Evolutionary conservation across 1,140 invertebrate genomes (phyloP).

Genomic region (Drosophila biarmipes): DNA sequence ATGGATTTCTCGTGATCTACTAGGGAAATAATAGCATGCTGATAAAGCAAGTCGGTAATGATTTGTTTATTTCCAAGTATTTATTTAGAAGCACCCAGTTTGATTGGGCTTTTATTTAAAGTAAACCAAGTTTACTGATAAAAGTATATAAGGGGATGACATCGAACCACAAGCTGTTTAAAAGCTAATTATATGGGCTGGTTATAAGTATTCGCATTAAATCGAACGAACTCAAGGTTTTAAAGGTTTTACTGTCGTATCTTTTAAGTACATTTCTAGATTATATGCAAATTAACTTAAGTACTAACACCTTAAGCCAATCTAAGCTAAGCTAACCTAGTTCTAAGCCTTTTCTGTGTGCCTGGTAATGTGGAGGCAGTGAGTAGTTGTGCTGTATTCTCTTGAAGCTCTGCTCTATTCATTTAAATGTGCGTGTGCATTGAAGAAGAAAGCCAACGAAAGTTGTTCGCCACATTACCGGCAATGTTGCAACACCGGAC

Average conservation of each 20-base stretch:
- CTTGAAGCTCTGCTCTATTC: constrained; percentile 40
- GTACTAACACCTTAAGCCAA: background rate
- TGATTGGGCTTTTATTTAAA: background rate
- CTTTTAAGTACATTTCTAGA: too few relatives aligned
- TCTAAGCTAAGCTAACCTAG: constrained; percentile 2
- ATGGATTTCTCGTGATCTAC: constrained; percentile 7
- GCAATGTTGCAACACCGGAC: constrained; percentile 14
- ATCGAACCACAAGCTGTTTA: background rate
- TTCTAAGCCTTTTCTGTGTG: constrained; percentile 29
- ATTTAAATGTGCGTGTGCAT: constrained; percentile 43
- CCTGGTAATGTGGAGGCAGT: constrained; percentile 62
- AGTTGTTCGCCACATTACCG: constrained; percentile 59
- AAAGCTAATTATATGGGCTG: background rate
- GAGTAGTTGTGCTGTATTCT: constrained; percentile 66
- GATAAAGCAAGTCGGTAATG: background rate
- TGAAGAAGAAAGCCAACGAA: constrained; percentile 53
- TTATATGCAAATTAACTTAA: too few relatives aligned
- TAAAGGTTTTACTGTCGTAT: too few relatives aligned
- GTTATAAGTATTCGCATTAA: background rate
- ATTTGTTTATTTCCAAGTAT: background rate
- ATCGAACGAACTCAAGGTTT: too few relatives aligned
- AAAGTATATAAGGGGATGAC: background rate
- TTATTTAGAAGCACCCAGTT: background rate
- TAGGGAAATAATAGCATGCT: background rate
- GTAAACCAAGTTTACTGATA: background rate